Evolutionary conservation across 2,797 vertebrate genomes (phyloP).

Genomic region (Meriones psammophilus): DNA sequence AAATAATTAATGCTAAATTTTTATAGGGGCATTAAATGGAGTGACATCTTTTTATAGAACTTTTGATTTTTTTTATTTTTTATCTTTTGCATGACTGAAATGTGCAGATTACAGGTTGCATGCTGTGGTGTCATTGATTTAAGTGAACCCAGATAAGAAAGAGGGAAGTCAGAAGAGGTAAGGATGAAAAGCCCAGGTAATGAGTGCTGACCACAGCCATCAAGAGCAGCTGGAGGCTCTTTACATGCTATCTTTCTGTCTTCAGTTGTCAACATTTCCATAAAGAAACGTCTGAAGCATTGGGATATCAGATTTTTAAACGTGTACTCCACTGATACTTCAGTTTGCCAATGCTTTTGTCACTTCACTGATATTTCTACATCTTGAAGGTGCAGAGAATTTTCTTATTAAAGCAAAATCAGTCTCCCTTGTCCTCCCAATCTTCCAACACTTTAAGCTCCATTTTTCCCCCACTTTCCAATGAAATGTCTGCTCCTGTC

Average conservation of each 20-base stretch:
- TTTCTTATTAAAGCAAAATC: conserved; percentile 39
- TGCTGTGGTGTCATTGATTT: not conserved
- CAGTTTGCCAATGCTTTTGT: not conserved
- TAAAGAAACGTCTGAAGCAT: not conserved
- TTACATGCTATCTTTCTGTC: not conserved
- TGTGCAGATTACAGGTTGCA: not conserved
- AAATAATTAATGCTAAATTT: conserved; percentile 37
- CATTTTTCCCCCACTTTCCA: conserved; percentile 55
- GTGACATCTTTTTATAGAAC: not conserved
- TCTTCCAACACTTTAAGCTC: conserved; percentile 24
- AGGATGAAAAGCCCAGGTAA: not conserved
- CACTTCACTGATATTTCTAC: conserved; percentile 44
- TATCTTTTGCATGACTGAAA: not conserved
- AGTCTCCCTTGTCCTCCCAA: not conserved
- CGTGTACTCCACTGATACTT: not conserved
- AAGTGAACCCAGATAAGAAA: not conserved
- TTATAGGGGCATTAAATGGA: not conserved
- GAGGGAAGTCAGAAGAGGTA: not conserved
- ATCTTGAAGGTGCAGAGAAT: not conserved
- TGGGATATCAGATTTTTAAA: not conserved
- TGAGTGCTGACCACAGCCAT: not conserved
- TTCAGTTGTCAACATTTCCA: not conserved
- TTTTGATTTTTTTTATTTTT: not conserved
- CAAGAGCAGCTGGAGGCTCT: not conserved
- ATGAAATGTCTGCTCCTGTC: conserved; percentile 50